phyloP scores from a whole-genome alignment of 1,140 invertebrate genomes.

The Carposina sasakii region DNA sequence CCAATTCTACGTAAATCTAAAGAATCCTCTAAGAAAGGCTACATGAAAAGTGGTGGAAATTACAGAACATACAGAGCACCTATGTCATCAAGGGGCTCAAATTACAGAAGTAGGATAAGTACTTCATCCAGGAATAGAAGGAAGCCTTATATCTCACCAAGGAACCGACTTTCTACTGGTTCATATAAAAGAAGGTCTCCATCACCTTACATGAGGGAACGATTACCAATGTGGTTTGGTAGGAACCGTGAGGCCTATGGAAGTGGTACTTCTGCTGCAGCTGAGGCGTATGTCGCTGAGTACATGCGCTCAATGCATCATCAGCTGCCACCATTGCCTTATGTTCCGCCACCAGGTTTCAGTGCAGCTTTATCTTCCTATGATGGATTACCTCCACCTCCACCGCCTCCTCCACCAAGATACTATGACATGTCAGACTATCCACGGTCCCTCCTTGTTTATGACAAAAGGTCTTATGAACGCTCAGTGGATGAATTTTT shows the following conservation, averaged over 20 bases:
- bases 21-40: constrained; percentile 81
- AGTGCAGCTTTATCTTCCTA: constrained; percentile 75
- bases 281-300: constrained; percentile 83
- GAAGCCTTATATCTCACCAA: constrained; percentile 67
- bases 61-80: constrained; percentile 68
- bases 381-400: constrained; percentile 81
- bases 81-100: constrained; percentile 51
- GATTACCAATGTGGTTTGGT: constrained; percentile 65
- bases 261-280: constrained; percentile 76
- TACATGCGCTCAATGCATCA: constrained; percentile 88
- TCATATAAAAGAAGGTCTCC: constrained; percentile 74
- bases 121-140: constrained; percentile 60
- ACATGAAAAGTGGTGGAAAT: constrained; percentile 71
- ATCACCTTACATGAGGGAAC: constrained; percentile 68
- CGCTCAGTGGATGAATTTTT: constrained; percentile 93
- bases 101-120: constrained; percentile 56
- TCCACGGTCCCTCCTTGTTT: constrained; percentile 70
- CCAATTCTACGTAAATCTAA: constrained; percentile 92
- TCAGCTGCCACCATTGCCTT: constrained; percentile 82
- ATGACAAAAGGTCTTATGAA: constrained; percentile 88
- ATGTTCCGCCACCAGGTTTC: constrained; percentile 77
- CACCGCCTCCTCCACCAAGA: constrained; percentile 81
- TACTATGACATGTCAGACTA: constrained; percentile 82
- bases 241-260: constrained; percentile 64
- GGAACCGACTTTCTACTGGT: constrained; percentile 62